Evolutionary conservation across 2,797 vertebrate species (phyloP).

Genomic region (Coilia nasus): DNA sequence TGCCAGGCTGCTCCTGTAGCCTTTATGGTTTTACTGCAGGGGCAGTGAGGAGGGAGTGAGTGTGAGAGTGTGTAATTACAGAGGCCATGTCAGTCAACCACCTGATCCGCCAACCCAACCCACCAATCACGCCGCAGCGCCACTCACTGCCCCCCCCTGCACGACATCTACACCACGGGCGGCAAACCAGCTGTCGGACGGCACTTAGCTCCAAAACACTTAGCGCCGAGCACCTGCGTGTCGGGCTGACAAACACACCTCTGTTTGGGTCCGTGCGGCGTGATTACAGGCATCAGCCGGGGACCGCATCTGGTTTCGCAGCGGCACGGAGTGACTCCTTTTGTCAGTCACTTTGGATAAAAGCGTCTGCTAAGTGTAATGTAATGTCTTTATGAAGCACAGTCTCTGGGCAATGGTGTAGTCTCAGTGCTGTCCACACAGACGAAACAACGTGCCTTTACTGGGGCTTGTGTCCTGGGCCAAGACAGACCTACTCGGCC

Average conservation of each 20-base stretch:
- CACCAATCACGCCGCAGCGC: too few species aligned
- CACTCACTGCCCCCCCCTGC: neutral
- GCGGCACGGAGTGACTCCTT: too few species aligned
- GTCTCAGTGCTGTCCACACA: too few species aligned
- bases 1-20: too few species aligned
- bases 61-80: neutral
- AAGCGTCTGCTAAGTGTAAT: too few species aligned
- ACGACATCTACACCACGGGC: neutral
- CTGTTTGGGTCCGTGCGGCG: slow-evolving; percentile 57
- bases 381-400: too few species aligned
- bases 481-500: neutral
- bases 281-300: slow-evolving; percentile 63
- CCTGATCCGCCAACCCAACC: neutral
- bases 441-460: too few species aligned
- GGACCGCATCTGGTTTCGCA: slow-evolving; percentile 61
- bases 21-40: neutral
- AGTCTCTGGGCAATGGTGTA: too few species aligned
- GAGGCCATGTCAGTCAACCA: neutral
- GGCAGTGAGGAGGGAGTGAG: neutral
- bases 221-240: neutral
- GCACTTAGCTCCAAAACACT: neutral
- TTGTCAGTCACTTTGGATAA: too few species aligned
- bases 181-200: neutral
- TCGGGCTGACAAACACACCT: slow-evolving; percentile 44
- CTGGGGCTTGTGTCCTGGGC: neutral